A percentile compares a stretch with the other conserved stretches of the same genome.
Evolutionary conservation across 2,888 invertebrate genomes (phyloP).

Genomic region (Mimumesa dahlbomi): DNA sequence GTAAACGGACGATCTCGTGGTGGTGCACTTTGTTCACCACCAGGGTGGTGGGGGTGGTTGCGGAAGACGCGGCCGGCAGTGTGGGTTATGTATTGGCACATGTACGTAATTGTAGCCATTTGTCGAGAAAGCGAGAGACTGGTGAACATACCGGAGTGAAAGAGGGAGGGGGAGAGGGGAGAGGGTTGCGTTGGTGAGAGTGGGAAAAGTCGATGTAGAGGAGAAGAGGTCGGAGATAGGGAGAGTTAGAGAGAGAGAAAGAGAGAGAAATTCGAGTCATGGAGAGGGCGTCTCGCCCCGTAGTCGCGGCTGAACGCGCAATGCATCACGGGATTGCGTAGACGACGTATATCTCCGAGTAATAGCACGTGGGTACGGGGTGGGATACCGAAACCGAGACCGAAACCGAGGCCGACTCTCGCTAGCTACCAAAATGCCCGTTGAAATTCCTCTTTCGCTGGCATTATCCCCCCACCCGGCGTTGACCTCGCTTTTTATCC

Average conservation of each 20-base stretch:
- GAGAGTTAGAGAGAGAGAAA: constrained; percentile 18
- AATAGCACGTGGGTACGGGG: constrained; percentile 56
- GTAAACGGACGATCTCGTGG: constrained; percentile 58
- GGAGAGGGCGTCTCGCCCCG: constrained; percentile 65
- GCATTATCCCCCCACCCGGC: constrained; percentile 30
- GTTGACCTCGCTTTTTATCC: constrained; percentile 21
- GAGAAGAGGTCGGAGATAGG: constrained; percentile 32
- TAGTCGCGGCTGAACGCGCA: constrained; percentile 69
- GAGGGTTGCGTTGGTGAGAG: constrained; percentile 22
- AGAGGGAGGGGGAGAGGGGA: constrained; percentile 32
- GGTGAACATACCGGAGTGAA: constrained; percentile 31
- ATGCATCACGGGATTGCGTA: constrained; percentile 76
- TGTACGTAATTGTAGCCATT: constrained; percentile 77
- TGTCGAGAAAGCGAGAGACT: constrained; percentile 65
- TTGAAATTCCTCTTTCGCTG: constrained; percentile 49
- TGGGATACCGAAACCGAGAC: constrained; percentile 13
- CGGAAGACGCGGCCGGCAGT: constrained; percentile 39
- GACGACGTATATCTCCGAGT: constrained; percentile 71
- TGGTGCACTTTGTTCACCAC: constrained; percentile 58
- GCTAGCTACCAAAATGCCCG: constrained; percentile 63
- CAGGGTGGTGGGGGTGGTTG: constrained; percentile 16
- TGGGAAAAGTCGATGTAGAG: constrained; percentile 47
- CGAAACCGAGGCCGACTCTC: constrained; percentile 14
- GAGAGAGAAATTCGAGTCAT: constrained; percentile 44
- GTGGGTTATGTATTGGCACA: constrained; percentile 74